Evolutionary conservation across 2,113 vertebrate genomes (phyloP).

Genomic region (Hydrochoerus hydrochaeris): DNA sequence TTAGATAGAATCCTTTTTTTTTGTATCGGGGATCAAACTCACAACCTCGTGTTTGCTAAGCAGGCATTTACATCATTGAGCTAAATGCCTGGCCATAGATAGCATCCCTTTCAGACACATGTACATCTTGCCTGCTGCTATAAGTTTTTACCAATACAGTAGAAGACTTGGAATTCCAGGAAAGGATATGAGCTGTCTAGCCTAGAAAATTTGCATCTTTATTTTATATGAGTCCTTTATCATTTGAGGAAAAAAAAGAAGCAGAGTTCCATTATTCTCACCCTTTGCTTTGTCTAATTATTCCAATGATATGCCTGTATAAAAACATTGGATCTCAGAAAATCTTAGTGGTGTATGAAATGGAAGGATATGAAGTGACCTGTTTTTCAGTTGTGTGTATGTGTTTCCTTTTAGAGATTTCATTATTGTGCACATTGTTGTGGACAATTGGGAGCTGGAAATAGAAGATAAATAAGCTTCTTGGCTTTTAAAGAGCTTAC

Average conservation of each 20-base stretch:
- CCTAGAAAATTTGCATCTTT: neutral
- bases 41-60: too few relatives aligned
- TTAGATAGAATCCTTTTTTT: neutral
- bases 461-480: neutral
- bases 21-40: too few relatives aligned
- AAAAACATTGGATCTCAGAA: conserved; percentile 10
- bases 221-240: neutral
- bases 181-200: neutral
- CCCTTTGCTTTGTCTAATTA: neutral
- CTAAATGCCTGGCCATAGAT: neutral
- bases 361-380: conserved; percentile 9
- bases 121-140: neutral
- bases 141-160: neutral
- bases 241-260: conserved; percentile 7
- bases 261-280: conserved; percentile 11
- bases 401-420: neutral
- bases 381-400: conserved; percentile 28
- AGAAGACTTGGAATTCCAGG: neutral
- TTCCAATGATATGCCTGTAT: conserved; percentile 14
- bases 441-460: neutral
- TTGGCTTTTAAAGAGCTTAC: neutral
- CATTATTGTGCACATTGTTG: neutral
- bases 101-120: neutral
- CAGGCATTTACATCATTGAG: too few relatives aligned
- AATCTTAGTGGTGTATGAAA: neutral